Evolutionary conservation across 2,888 invertebrate genomes (phyloP), one percentile per base, ranked within the genome.

Genomic region (Ochropleura plecta): DNA sequence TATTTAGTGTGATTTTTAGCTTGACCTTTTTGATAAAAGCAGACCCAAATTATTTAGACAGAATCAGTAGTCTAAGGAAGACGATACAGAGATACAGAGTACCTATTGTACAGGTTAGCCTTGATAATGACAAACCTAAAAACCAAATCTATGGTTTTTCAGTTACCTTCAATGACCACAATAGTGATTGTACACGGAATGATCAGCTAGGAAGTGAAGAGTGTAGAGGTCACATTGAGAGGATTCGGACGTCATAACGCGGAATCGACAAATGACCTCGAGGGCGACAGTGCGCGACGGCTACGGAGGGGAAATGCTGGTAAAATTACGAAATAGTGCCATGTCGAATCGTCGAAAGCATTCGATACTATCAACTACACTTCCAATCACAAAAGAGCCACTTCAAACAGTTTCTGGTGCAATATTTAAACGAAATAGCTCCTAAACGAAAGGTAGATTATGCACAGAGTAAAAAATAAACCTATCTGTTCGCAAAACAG

Each of bases 211-310:
- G 95, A 95, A 94, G 92, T 88, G 85, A 60, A 73, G 74, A 88
- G 77, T 73, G 85, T 78, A 78, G 72, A 87, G 88, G 87, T 79
- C 81, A 78, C 73, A 90, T 88, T 88, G 87, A 81, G 86, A 86
- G 84, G 87, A 85, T 79, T 87, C 78, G 82, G 83, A 91, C 92
- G 93, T 93, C 92, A 92, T 83, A 77, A 91, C 73, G 90, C 94
- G 94, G 94, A 94, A 94, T 91, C 73, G 81, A 79, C 82, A 70
- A 83, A 77, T 82, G 90, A 86, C 92, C 91, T 90, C 88, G 85
- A 80, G 82, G 48, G 76, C 80, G 78, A 76, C 72, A 85, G 82
- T 88, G 88, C 90, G 88, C 88, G 88, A 89, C 91, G 68, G 69
- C 62, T 65, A 73, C 72, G 42, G 78, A 79, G 83, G 79, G 79